phyloP scores from a whole-genome alignment of 2,113 vertebrate species.

The Sylvietta virens region DNA sequence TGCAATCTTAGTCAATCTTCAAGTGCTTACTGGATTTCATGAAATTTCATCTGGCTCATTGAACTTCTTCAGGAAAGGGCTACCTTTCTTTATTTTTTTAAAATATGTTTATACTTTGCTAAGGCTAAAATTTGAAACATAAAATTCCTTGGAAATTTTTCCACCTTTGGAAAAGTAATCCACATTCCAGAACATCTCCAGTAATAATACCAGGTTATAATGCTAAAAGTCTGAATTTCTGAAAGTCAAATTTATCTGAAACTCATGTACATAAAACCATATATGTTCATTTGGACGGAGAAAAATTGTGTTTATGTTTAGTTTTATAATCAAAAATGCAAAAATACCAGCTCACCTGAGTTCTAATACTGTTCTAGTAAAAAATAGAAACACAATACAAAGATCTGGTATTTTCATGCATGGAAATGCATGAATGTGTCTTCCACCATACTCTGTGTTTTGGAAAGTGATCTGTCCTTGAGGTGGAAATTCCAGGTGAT shows the following conservation, averaged over 20 bases:
- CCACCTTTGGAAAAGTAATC: neutral
- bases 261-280: neutral
- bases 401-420: neutral
- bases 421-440: neutral
- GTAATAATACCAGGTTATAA: neutral
- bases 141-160: neutral
- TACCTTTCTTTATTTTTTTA: neutral
- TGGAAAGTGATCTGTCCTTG: neutral
- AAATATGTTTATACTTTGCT: neutral
- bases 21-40: neutral
- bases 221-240: neutral
- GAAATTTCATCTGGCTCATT: neutral
- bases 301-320: neutral
- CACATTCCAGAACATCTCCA: neutral
- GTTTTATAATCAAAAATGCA: neutral
- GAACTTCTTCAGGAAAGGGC: neutral
- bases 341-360: neutral
- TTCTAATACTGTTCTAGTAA: neutral
- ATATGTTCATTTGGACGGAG: neutral
- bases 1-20: neutral
- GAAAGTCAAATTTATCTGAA: neutral
- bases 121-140: neutral
- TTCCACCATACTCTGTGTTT: neutral
- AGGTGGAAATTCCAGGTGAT: neutral
- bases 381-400: neutral